These are phyloP conservation scores for Oxytorus armatus DNA, from an alignment of 2,888 invertebrate genomes.

Conservation along the genomic window DNA sequence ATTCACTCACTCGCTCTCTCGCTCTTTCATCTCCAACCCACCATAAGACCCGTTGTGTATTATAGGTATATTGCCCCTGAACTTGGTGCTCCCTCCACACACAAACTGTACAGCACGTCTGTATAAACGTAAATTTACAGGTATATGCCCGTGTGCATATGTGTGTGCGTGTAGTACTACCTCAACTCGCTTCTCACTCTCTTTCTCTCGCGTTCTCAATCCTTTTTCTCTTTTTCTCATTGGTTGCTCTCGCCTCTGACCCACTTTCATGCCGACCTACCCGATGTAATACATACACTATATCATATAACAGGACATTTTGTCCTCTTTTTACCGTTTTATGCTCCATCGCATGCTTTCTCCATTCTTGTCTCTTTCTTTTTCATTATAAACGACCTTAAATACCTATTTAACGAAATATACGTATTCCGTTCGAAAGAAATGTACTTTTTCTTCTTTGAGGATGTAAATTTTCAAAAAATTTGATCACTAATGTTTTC, in stretches of 20 bases:
- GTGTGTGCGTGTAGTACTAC: slow-evolving; percentile 54
- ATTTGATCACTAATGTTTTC: no score
- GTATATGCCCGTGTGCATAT: no score
- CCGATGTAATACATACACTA: slow-evolving; percentile 51
- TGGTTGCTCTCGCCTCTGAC: slow-evolving; percentile 57
- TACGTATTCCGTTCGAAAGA: slow-evolving; percentile 50
- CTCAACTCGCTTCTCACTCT: slow-evolving; percentile 60
- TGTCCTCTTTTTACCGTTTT: slow-evolving; percentile 32
- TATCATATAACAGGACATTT: slow-evolving; percentile 12
- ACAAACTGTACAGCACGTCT: slow-evolving; percentile 34
- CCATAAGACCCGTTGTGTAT: slow-evolving; percentile 61
- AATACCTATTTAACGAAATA: slow-evolving; percentile 18
- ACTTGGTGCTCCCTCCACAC: slow-evolving; percentile 80
- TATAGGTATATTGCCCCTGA: slow-evolving; percentile 81
- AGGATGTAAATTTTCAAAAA: no score
- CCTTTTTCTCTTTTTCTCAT: slow-evolving; percentile 60
- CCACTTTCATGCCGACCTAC: slow-evolving; percentile 64
- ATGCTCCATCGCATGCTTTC: slow-evolving; percentile 40
- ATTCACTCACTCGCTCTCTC: no score
- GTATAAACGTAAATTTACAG: slow-evolving; percentile 1
- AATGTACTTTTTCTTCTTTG: slow-evolving; percentile 50
- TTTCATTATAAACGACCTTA: slow-evolving; percentile 26
- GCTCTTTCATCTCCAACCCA: slow-evolving; percentile 27
- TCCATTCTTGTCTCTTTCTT: slow-evolving; percentile 43
- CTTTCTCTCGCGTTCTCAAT: slow-evolving; percentile 55